A percentile compares a stretch with the other conserved stretches of the same genome.
phyloP scores from a whole-genome alignment of 2,888 invertebrate genomes.

The Micoletzkya japonica region DNA sequence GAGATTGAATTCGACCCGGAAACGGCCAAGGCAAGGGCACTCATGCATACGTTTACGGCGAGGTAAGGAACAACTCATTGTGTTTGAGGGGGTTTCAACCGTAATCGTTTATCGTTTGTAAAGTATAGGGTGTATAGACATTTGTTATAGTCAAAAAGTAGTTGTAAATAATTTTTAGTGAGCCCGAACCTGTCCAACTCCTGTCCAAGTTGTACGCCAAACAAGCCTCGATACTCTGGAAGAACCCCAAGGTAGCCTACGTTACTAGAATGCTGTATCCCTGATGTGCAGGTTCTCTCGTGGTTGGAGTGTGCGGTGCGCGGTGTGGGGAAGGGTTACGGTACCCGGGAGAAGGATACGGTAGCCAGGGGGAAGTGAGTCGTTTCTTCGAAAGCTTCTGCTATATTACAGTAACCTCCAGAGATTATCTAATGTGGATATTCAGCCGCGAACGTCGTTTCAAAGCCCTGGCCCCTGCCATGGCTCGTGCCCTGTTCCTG shows the following conservation, averaged over 20 bases:
- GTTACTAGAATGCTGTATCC: background rate
- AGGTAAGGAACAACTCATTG: too few relatives aligned
- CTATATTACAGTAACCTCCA: too few relatives aligned
- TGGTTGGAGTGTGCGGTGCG: constrained; percentile 14
- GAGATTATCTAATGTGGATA: too few relatives aligned
- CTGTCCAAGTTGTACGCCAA: constrained; percentile 10
- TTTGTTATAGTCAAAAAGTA: too few relatives aligned
- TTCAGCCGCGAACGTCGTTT: constrained; percentile 16
- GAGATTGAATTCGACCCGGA: constrained; percentile 18
- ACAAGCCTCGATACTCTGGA: constrained; percentile 4
- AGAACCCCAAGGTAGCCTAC: constrained; percentile 10
- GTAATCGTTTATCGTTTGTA: too few relatives aligned
- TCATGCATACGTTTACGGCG: constrained; percentile 8
- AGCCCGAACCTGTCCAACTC: constrained; percentile 3
- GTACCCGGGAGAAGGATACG: constrained; percentile 6
- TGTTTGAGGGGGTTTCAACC: too few relatives aligned
- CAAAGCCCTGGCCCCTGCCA: constrained; percentile 1
- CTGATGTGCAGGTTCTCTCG: constrained; percentile 3
- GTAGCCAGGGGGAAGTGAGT: constrained; percentile 14
- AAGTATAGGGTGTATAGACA: too few relatives aligned
- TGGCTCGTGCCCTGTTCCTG: constrained; percentile 9
- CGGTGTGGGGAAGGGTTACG: constrained; percentile 6
- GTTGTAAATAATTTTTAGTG: constrained; percentile 13
- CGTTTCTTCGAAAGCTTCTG: background rate
- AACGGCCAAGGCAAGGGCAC: constrained; percentile 11